phyloP scores from a whole-genome alignment of 2,797 vertebrate species.

The Neostethus bicornis region DNA sequence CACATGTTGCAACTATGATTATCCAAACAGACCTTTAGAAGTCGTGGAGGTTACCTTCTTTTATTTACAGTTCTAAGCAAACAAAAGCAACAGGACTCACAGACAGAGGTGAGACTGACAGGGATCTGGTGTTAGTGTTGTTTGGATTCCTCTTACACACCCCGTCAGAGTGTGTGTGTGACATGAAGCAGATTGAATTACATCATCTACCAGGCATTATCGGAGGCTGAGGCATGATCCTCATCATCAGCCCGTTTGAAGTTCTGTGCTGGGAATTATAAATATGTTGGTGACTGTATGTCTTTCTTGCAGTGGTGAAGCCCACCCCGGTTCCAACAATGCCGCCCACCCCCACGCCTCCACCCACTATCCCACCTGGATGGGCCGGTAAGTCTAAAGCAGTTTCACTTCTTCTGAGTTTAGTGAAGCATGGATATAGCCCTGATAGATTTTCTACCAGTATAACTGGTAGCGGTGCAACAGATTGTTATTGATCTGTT shows the following conservation, averaged over 20 bases:
- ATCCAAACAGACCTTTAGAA: no score
- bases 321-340: constrained; percentile 90
- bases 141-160: not conserved
- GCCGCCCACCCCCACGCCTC: constrained; percentile 90
- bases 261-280: constrained; percentile 8
- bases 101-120: no score
- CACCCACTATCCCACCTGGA: constrained; percentile 93
- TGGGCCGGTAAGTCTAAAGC: constrained; percentile 84
- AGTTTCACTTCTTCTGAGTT: no score
- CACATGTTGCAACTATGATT: no score
- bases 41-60: no score
- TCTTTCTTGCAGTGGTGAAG: constrained; percentile 82
- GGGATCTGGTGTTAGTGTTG: no score
- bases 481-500: no score
- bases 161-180: constrained; percentile 1
- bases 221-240: constrained; percentile 25
- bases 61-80: no score
- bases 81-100: no score
- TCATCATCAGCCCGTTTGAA: constrained; percentile 6
- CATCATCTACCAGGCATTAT: not conserved
- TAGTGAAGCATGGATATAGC: no score
- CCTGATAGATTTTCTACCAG: no score
- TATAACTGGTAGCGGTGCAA: no score
- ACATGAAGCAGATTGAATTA: constrained; percentile 1
- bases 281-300: not conserved